phyloP scores from a whole-genome alignment of 2,797 vertebrate species.

The Neosilurus mollespiculum region DNA sequence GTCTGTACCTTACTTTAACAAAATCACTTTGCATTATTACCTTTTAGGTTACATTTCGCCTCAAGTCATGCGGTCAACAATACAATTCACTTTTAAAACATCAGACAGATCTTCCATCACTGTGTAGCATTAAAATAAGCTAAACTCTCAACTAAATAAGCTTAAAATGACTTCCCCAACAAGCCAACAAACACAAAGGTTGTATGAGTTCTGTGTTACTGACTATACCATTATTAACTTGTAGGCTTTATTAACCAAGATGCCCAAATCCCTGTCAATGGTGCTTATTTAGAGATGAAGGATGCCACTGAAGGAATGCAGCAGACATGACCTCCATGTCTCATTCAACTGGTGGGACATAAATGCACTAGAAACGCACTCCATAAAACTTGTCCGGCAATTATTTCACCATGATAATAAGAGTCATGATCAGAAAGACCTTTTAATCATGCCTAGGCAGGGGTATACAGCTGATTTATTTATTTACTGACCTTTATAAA shows the following conservation, averaged over 20 bases:
- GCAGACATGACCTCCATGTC: constrained; percentile 42
- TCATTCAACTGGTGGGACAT: constrained; percentile 47
- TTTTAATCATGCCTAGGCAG: not conserved
- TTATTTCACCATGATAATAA: not conserved
- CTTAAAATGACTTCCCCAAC: not conserved
- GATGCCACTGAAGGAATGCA: constrained; percentile 28
- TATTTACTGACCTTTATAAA: constrained; percentile 24
- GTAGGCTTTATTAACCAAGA: not conserved
- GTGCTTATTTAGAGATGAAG: not conserved
- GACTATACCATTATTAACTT: not conserved
- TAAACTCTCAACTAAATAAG: not conserved
- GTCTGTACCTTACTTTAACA: constrained; percentile 14
- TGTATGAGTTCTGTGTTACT: not conserved
- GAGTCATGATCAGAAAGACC: not conserved
- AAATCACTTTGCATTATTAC: constrained; percentile 26
- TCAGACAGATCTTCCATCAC: not conserved
- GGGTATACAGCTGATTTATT: not conserved
- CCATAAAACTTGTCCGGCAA: constrained; percentile 14
- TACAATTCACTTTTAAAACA: not conserved
- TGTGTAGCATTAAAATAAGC: not conserved
- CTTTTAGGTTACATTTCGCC: constrained; percentile 6
- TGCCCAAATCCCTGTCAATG: not conserved
- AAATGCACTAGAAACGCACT: not conserved
- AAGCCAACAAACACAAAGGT: not conserved
- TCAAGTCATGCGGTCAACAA: not conserved